phyloP scores from a whole-genome alignment of 35 echinoderm and acorn worm species.

The Ophioderma brevispina region DNA sequence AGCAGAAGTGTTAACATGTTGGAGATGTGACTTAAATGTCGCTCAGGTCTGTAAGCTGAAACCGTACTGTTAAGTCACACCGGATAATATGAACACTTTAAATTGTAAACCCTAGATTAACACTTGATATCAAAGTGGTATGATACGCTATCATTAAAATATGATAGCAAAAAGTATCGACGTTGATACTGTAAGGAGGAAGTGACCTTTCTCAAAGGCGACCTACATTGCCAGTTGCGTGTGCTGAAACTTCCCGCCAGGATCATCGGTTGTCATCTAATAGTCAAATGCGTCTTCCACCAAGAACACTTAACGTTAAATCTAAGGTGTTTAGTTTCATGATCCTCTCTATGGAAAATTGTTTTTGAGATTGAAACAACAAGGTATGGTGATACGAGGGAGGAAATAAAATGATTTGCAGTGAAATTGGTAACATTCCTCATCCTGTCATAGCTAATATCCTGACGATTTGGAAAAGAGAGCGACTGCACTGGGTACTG shows the following conservation, averaged over 20 bases:
- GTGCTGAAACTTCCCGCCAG: neutral
- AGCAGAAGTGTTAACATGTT: too few relatives aligned
- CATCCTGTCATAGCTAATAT: neutral
- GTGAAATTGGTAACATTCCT: neutral
- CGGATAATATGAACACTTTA: neutral
- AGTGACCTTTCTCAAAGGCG: neutral
- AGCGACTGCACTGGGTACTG: too few relatives aligned
- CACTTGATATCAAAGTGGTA: neutral
- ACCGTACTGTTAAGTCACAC: too few relatives aligned
- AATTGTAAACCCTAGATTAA: neutral
- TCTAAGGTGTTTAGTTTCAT: neutral
- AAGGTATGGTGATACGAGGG: neutral
- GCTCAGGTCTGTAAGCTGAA: too few relatives aligned
- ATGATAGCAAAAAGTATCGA: neutral
- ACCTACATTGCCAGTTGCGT: neutral
- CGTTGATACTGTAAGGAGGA: neutral
- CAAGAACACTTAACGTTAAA: neutral
- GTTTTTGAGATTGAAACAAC: neutral
- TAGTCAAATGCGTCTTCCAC: too few relatives aligned
- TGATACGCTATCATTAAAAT: neutral
- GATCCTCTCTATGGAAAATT: neutral
- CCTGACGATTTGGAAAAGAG: neutral
- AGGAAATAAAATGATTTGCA: neutral
- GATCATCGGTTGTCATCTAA: neutral
- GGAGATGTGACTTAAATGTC: too few relatives aligned